phyloP scores from a whole-genome alignment of 2,113 vertebrate genomes.

The Psittacara wagleri region DNA sequence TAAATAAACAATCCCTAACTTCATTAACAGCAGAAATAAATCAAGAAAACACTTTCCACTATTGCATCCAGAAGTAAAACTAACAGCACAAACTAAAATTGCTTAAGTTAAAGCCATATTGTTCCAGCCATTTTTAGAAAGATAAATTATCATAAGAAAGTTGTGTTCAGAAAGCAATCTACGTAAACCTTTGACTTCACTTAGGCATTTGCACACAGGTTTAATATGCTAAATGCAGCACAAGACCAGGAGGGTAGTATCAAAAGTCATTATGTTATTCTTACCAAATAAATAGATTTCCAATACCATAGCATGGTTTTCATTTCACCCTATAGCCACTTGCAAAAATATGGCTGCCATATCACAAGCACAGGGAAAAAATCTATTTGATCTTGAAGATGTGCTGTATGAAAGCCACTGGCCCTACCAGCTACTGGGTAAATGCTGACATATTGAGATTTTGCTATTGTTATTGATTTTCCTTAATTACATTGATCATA shows the following conservation, averaged over 20 bases:
- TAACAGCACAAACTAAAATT: background rate
- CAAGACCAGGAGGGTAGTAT: background rate
- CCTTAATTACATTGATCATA: constrained; percentile 57
- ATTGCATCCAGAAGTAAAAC: background rate
- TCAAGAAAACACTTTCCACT: background rate
- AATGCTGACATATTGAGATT: constrained; percentile 42
- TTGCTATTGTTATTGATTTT: constrained; percentile 57
- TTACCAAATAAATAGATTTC: background rate
- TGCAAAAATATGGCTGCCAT: background rate
- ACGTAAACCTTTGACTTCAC: background rate
- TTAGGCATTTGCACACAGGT: background rate
- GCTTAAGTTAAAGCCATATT: background rate
- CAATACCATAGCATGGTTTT: background rate
- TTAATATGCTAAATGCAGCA: background rate
- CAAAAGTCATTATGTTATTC: background rate
- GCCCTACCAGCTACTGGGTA: background rate
- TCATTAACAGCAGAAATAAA: background rate
- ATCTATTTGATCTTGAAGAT: background rate
- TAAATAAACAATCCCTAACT: background rate
- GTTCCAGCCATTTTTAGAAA: background rate
- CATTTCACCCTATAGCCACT: background rate
- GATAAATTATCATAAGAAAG: background rate
- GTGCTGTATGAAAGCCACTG: background rate
- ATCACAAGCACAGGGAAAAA: background rate
- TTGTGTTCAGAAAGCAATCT: background rate